These are phyloP conservation scores for Muscicapa comitata DNA, from an alignment of 2,797 vertebrate species.

Conservation along the genomic window DNA sequence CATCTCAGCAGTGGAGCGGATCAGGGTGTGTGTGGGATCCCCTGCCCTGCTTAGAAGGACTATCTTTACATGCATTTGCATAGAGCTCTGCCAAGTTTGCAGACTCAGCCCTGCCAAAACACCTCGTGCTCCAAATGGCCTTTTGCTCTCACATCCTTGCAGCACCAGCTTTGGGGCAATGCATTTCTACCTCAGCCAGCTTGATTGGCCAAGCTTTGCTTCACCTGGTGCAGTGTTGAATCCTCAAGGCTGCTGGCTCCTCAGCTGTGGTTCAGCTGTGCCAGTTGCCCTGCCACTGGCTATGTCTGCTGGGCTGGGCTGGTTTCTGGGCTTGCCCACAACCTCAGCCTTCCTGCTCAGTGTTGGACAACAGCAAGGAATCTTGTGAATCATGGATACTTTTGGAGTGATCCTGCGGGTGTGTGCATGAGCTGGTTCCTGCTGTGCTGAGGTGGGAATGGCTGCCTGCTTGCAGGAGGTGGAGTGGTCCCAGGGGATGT, in stretches of 20 bases:
- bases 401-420: not conserved
- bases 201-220: not conserved
- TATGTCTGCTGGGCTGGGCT: not conserved
- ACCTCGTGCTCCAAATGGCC: fast-evolving
- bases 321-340: not conserved
- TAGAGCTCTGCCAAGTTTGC: not conserved
- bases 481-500: not conserved
- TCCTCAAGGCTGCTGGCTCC: not conserved
- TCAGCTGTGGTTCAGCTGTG: not conserved
- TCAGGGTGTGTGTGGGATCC: not conserved
- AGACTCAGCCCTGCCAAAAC: not conserved
- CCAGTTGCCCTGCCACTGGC: not conserved
- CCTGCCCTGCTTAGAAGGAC: not conserved
- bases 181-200: not conserved
- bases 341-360: not conserved
- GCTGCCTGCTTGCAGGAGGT: not conserved
- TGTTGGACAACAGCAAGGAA: not conserved
- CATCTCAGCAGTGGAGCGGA: fast-evolving
- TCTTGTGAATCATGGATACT: conserved; percentile 32
- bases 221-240: fast-evolving
- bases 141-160: not conserved
- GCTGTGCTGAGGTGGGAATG: not conserved
- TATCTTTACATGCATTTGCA: not conserved
- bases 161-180: not conserved
- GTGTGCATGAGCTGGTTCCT: not conserved